phyloP scores from a whole-genome alignment of 64 coral and sea anemone species.

The Pocillopora damicornis region DNA sequence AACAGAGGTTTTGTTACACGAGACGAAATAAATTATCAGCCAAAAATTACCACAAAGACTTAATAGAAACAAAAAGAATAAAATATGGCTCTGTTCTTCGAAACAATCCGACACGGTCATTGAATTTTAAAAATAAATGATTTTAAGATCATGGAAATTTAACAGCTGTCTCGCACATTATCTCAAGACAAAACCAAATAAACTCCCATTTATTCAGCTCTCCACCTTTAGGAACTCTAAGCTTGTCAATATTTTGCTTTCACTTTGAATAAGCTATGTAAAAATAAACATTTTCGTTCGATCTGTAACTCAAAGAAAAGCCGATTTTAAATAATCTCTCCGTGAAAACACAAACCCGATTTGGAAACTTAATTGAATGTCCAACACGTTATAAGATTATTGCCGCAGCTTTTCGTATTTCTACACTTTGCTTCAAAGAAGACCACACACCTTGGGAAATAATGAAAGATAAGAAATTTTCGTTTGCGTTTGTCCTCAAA shows the following conservation, averaged over 20 bases:
- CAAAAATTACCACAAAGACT: not conserved
- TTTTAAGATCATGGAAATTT: not conserved
- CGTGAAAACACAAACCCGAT: slow-evolving; percentile 24
- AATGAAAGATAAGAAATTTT: not conserved
- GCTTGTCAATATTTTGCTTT: slow-evolving; percentile 27
- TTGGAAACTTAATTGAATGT: slow-evolving; percentile 4
- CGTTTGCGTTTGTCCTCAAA: not conserved
- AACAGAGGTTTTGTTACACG: not conserved
- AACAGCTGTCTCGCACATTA: not conserved
- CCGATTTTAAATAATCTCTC: slow-evolving; percentile 4
- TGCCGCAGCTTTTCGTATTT: not conserved
- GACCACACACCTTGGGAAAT: slow-evolving; percentile 15
- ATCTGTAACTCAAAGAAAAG: slow-evolving; percentile 14
- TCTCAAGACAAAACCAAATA: not conserved
- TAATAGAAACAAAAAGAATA: not conserved
- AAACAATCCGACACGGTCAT: not conserved
- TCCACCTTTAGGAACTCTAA: not conserved
- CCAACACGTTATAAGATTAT: not conserved
- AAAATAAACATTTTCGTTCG: not conserved
- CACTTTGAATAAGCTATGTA: not conserved
- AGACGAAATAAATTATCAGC: not conserved
- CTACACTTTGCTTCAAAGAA: not conserved
- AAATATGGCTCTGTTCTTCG: not conserved
- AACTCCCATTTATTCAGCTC: not conserved
- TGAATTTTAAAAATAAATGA: not conserved